Evolutionary conservation across 2,113 vertebrate species (phyloP), one percentile per base, ranked within the genome.

Genomic region (Tiliqua scincoides): DNA sequence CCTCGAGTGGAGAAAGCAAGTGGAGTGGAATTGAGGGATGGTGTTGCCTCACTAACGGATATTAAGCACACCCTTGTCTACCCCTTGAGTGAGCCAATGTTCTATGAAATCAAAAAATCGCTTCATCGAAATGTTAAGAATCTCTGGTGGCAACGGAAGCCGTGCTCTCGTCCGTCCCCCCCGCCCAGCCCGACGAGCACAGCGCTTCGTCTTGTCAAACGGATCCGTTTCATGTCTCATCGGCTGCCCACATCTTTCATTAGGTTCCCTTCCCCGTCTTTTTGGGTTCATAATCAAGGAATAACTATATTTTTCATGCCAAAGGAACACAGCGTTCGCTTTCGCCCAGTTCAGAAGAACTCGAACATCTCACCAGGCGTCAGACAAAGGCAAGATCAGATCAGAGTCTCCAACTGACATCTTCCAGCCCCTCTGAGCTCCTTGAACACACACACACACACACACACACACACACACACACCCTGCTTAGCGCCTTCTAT

Each of bases 71-170:
- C 84, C 76, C 84, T 78, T 59, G 65, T 57, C 48, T 61, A 15
- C 48, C 75, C 84, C 74, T 71, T 59, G 75, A 79, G 35, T 17
- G 20, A 79, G 57, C 48, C 75, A 79, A 79, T 61, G 84, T 85
- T 70, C 75, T 59, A 78, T n/a, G 75, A 85, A 70, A 85, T 78
- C 84, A 78, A 85, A 70, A 63, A n/a, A 70, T 70, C 52, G 63
- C 84, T 68, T 21, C 84, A 23, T n/a, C 52, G 65, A 70, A 59
- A 79, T 32, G 52, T 78, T 70, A 79, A 40, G 48, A 40, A 79
- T 71, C 75, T 71, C 52, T 43, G 3, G 27, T 79, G 83, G 83
- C 32, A 6, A 67, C 9, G 32, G 57, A 52, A 77, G 43, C 4
- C 43, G 4, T 14, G 32, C 62, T 6, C 40, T 57, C 32, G 30